Percentiles rank a stretch among this genome's conserved stretches.
Conservation (phyloP, 2,888 invertebrate genomes). For the Torymus aiolomorphi region DNA sequence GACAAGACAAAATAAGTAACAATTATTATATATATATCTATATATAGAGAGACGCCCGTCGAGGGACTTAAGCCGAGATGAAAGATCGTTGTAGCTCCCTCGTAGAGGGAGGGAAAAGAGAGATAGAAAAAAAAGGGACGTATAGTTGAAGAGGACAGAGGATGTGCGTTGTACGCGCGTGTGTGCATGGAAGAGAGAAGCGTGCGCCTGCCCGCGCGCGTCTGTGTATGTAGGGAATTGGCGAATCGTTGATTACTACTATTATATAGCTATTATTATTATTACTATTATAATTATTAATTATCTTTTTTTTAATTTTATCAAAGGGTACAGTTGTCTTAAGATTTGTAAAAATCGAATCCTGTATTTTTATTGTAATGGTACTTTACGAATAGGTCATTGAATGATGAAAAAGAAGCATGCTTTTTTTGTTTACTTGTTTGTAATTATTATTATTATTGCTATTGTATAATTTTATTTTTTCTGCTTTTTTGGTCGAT, state of each 20-base stretch:
- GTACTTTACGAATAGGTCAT: conserved; percentile 49
- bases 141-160: too few relatives aligned
- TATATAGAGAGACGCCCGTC: not conserved
- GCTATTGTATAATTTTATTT: conserved; percentile 41
- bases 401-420: conserved; percentile 44
- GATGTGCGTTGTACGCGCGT: too few relatives aligned
- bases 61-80: not conserved
- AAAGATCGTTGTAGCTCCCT: too few relatives aligned
- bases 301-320: conserved; percentile 48
- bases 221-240: not conserved
- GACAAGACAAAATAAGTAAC: too few relatives aligned
- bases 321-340: conserved; percentile 52
- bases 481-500: conserved; percentile 53
- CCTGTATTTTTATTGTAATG: conserved; percentile 50
- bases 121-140: too few relatives aligned
- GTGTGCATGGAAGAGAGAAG: too few relatives aligned
- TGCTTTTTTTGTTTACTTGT: conserved; percentile 52
- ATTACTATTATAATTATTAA: conserved; percentile 14
- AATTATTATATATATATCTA: not conserved
- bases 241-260: conserved; percentile 28
- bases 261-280: conserved; percentile 15
- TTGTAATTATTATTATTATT: conserved; percentile 47
- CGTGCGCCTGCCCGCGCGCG: too few relatives aligned
- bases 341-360: conserved; percentile 55
- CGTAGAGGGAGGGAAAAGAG: too few relatives aligned